Evolutionary conservation across 1,140 invertebrate species (phyloP), one percentile per base, ranked within the genome.

Genomic region (Lutraria rhynchaena): DNA sequence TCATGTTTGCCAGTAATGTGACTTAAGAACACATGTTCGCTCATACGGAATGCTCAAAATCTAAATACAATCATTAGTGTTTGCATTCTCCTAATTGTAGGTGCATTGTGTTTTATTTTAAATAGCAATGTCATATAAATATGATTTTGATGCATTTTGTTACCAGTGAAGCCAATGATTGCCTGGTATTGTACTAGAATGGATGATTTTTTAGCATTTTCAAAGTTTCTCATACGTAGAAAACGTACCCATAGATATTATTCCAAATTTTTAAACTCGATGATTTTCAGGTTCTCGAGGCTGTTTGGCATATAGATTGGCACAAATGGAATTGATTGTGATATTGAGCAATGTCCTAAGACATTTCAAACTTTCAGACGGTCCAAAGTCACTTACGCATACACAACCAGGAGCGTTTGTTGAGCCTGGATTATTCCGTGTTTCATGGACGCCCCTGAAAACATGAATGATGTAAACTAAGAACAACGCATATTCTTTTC

Each of bases 401-500:
- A 80, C 63, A 5, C 76, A 80, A 31, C 76, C 76, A 27, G 76
- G 76, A 24, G 76, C 76, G 29, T 80, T 80, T 49, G 76, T 80
- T 22, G 76, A 80, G 55, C 76, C 76, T 31, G 37, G 58, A 55
- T 19, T 9, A 5, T 80, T 80, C 76, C 33, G 53, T 35, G 76
- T 80, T 17, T 70, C 37, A 1, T 75, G 73, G 55, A 58, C 63
- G 63, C 63, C 37, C 24, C 5, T 67, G 1, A 41, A 65, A 65
- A 35, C 35, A 24, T 22, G 1, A 2, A 24, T n/a, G n/a, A n/a
- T n/a, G n/a, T n/a, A n/a, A n/a, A n/a, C n/a, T n/a, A n/a, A n/a
- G n/a, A n/a, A n/a, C n/a, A n/a, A n/a, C n/a, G n/a, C n/a, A n/a
- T n/a, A n/a, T n/a, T n/a, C n/a, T n/a, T n/a, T n/a, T n/a, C n/a